Evolutionary conservation across 2,797 vertebrate genomes (phyloP), one percentile per base, ranked within the genome.

Genomic region (Dromococcyx pavoninus): DNA sequence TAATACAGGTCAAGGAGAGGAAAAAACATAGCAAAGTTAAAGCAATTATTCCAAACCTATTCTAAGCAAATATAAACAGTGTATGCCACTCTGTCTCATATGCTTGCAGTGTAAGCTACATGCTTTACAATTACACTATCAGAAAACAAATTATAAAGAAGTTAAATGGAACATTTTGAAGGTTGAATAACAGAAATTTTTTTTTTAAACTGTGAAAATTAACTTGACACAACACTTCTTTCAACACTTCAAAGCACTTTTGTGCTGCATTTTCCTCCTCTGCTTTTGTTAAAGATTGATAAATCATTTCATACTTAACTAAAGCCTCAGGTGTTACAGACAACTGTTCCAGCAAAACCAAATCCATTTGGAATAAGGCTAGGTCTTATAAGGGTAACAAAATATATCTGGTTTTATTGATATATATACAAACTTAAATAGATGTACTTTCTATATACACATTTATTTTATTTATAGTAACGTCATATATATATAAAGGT

Each of bases 391-490:
- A 41, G 7, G 7, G 7, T 39, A 58, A 43, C 10, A 46, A 15
- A 13, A 79, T 6, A 2, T 9, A 6, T n/a, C n/a, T n/a, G n/a
- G n/a, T 12, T 5, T 24, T 11, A 12, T 14, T 28, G 2, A 41
- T 12, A 32, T 4, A 58, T 1, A 50, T 0, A 66, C 2, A 62
- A 0, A 3, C 10, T 8, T n/a, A 48, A 37, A 64, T 24, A 41
- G 9, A 61, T 17, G 12, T 24, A 50, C 43, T 44, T 44, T 50
- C 11, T 17, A 50, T 17, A 50, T 17, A 24, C 10, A 23, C 46
- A 22, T 46, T 41, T 19, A 44, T 6, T 64, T 51, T 4, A 18
- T 11, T 35, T 6, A 54, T 25, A 35, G n/a, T 8, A 27, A 50
- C 14, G 13, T 7, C 28, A 32, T 12, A 43, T 11, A 24, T 23